phyloP scores from a whole-genome alignment of 2,113 vertebrate genomes.

The Charina bottae region DNA sequence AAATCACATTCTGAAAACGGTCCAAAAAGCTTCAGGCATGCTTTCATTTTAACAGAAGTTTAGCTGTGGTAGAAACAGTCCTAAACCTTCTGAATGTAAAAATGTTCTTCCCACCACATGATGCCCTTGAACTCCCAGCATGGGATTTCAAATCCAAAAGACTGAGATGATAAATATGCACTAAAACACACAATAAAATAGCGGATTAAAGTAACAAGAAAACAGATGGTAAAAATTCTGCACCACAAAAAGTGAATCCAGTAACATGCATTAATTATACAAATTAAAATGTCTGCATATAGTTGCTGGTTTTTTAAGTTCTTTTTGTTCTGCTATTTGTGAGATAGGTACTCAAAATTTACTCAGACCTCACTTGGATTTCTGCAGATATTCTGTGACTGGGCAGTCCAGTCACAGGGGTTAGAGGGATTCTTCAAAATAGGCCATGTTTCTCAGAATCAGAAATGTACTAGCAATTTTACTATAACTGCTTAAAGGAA shows the following conservation, averaged over 20 bases:
- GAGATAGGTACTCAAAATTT: too few species aligned
- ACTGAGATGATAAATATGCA: background rate
- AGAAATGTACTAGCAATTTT: background rate
- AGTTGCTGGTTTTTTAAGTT: background rate
- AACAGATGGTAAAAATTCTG: background rate
- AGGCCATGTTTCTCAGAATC: background rate
- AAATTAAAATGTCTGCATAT: background rate
- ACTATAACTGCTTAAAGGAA: background rate
- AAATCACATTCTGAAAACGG: background rate
- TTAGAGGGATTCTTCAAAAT: background rate
- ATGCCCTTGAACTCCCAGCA: background rate
- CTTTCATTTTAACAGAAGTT: background rate
- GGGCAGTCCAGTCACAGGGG: background rate
- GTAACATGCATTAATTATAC: background rate
- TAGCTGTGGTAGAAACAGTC: background rate
- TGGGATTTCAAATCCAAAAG: background rate
- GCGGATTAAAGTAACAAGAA: background rate
- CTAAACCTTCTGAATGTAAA: background rate
- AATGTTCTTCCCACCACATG: background rate
- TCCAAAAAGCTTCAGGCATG: background rate
- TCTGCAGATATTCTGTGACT: background rate
- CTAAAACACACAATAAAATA: background rate
- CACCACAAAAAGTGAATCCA: background rate
- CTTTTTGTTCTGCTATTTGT: too few species aligned
- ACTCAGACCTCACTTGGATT: too few species aligned